Base-by-base conservation (phyloP, 2,113 vertebrate species). In the Antechinus stuartii region DNA sequence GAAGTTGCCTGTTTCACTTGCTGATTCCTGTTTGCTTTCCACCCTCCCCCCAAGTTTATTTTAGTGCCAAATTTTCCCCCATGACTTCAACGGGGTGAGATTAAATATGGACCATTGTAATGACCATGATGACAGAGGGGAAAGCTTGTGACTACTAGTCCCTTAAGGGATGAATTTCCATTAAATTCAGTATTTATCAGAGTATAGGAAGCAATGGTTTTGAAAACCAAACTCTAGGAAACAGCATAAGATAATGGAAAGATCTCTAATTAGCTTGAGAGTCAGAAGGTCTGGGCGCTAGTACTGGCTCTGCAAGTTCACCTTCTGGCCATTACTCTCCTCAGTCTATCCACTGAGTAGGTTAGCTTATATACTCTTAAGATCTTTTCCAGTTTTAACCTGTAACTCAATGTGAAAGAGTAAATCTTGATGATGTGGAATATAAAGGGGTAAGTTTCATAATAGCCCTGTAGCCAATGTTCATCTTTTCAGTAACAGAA, bases 171-270 rank as follows among this genome's bases (percentile, higher is more conserved):
- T 53, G 92, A 91, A n/a, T 96, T 54, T 91, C 97, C 68, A 42
- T 84, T 56, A 92, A 84, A 92, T 96, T 23, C 57, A 94, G 90
- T 92, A 22, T 95, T 93, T 93, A 92, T 93, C 92, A 94, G 91
- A 46, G 52, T 93, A 90, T 93, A 96, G 90, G 93, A 91, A 96
- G 94, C 55, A 89, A 92, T 90, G 84, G 49, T 2, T 22, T 16
- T n/a, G 35, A n/a, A 76, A 76, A 76, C 16, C 30, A 84, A 84
- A 84, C 68, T 84, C n/a, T 84, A 84, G 61, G 6, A 68, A 68
- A 76, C 35, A n/a, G 14, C 61, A 1, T n/a, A 19, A 76, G n/a
- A 42, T 84, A 84, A 23, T 84, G 68, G 16, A 84, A 84, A 42
- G 68, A 0, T 84, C n/a, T 4, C n/a, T 76, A 16, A 68, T 68